Base-by-base conservation (phyloP, 2,888 invertebrate genomes). In the Anorthoa munda region DNA sequence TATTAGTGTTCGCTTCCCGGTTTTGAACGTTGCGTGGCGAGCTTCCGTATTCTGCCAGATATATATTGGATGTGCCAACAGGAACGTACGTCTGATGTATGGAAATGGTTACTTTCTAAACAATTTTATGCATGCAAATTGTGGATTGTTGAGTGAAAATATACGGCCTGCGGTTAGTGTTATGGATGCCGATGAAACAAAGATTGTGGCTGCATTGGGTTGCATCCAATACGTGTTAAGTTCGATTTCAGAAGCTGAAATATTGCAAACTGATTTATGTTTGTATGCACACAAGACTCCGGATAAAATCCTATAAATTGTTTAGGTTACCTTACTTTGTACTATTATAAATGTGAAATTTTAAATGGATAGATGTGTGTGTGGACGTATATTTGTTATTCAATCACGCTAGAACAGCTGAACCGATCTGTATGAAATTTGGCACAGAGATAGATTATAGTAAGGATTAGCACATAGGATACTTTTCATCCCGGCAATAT, bases 1-100 rank as follows among this genome's bases (percentile, higher is more conserved):
- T 93, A 94, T 94, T 93, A 93, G 91, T 90, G 86, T 88, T 85
- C 77, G 90, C 93, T 94, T 94, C 93, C 94, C 72, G 75, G 63
- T 91, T 85, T 90, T 87, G 86, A 89, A 87, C 89, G 86, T 89
- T 90, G 92, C 92, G 91, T 89, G 87, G 75, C 56, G 60, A 89
- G 90, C 91, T 94, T 94, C 94, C 93, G 92, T 90, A 88, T 90
- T 87, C 79, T 83, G 81, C 66, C 77, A 74, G 82, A 85, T 85
- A 86, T 80, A 87, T 87, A 88, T 89, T 88, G 86, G 90, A 92
- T 91, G 91, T 88, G 87, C 90, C 83, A 89, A 88, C 86, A 83
- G 87, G 87, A 89, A 86, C 86, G 64, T 72, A 77, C 61, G 72
- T 56, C 77, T 80, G 84, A 88, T 86, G 86, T 88, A 91, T 90